Evolutionary conservation across 2,888 invertebrate species (phyloP), one percentile per base, ranked within the genome.

Genomic region (Hirtodrosophila alboralis): DNA sequence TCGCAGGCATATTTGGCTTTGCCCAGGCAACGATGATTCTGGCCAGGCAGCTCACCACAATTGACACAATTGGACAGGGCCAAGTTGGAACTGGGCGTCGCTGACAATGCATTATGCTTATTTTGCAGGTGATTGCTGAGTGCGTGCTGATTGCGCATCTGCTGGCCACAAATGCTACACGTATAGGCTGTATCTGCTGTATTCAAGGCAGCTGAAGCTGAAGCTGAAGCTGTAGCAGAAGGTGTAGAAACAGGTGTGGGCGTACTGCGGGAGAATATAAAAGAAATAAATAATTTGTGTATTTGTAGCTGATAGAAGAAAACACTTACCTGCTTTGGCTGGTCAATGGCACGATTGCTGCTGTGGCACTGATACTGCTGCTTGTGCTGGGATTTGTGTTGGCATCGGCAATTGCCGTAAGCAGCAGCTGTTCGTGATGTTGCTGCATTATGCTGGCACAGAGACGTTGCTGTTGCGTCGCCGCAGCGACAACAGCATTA

Each of bases 1-100:
- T 77, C 77, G 45, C 88, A 89, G 38, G 81, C 72, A 16, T 86
- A 80, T 45, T 87, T 79, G 53, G 84, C 59, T 54, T 80, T 84
- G 69, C 56, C 62, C 12, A 64, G 31, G 28, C 84, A 79, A n/a
- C 77, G 80, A 59, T 79, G 79, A 41, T 75, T 76, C 4, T 75
- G 75, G 1, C 74, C 73, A 3, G 84, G 75, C 31, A 79, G 34
- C 14, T 77, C 77, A 7, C 85, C 79, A 26, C 85, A 84, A 13
- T 49, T 75, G 45, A 53, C 38, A 14, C 85, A 85, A 5, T 64
- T 44, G 13, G 56, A 27, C 18, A 49, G 9, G 3, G 57, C 43
- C 10, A 52, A 4, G 14, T 38, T 62, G 33, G 56, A n/a, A 36
- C 26, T 57, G 27, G 56, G 27, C 10, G 18, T 33, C 14, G 18